Percentiles rank a stretch among this genome's conserved stretches.
These are phyloP conservation scores for Ophiodon elongatus DNA, from an alignment of 2,113 vertebrate species.

Conservation along the genomic window DNA sequence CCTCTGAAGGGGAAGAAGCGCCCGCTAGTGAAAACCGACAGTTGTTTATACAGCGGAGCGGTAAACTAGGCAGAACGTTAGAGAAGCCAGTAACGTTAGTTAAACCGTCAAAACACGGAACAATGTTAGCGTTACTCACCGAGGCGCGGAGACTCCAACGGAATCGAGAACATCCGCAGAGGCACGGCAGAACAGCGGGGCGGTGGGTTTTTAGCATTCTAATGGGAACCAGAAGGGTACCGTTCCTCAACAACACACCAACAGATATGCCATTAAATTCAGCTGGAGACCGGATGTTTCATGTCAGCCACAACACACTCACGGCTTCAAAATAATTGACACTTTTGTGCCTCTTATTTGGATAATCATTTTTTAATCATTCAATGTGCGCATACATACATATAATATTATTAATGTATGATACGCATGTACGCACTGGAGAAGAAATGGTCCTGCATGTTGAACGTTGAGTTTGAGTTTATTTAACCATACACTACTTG, in stretches of 20 bases:
- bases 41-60: neutral
- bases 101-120: conserved; percentile 4
- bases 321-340: conserved; percentile 12
- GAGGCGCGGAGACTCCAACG: neutral
- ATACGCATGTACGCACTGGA: neutral
- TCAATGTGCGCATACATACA: neutral
- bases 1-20: neutral
- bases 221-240: conserved; percentile 29
- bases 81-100: neutral
- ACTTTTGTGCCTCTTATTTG: neutral
- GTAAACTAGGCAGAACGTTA: neutral
- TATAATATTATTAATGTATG: neutral
- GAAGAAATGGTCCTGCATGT: too few relatives aligned
- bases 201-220: conserved; percentile 21
- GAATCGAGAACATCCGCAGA: neutral
- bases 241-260: neutral
- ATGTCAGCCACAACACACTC: neutral
- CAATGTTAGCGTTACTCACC: conserved; percentile 29
- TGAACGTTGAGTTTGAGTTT: too few relatives aligned
- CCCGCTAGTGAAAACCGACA: neutral
- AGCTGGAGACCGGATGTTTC: conserved; percentile 43
- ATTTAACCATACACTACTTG: too few relatives aligned
- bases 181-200: conserved; percentile 23
- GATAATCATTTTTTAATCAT: neutral
- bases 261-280: conserved; percentile 21